Evolutionary conservation across 2,797 vertebrate genomes (phyloP).

Genomic region (Spheniscus humboldti): DNA sequence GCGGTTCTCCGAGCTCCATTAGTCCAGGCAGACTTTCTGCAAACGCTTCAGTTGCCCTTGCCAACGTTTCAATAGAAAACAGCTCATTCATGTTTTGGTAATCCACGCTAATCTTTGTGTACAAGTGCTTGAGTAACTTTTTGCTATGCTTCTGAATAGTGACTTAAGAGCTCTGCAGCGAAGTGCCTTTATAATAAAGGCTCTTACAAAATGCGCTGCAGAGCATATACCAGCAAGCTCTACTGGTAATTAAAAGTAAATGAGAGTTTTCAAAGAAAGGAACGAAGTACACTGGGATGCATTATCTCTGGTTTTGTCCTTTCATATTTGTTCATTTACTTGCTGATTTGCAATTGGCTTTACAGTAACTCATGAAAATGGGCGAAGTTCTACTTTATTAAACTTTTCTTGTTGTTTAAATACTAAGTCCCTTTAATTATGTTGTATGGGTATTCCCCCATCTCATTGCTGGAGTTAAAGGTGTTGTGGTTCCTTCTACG

Average conservation of each 20-base stretch:
- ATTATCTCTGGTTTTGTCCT: background rate
- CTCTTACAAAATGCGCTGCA: background rate
- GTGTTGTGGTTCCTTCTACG: background rate
- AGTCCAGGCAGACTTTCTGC: background rate
- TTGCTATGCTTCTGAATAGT: background rate
- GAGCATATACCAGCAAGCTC: background rate
- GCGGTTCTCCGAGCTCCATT: fast-evolving
- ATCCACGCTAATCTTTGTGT: background rate
- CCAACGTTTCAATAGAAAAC: background rate
- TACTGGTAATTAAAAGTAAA: background rate
- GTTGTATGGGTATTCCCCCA: background rate
- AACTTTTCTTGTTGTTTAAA: background rate
- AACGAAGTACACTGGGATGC: background rate
- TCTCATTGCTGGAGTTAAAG: background rate
- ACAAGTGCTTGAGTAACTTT: background rate
- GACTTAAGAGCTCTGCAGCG: background rate
- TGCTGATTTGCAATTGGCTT: background rate
- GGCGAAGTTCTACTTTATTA: background rate
- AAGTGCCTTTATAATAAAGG: background rate
- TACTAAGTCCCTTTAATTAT: background rate
- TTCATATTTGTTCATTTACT: background rate
- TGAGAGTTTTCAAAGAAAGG: background rate
- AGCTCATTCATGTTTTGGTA: background rate
- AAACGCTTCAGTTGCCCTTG: background rate
- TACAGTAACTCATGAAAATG: background rate